Base-by-base conservation (phyloP, 2,113 vertebrate genomes). In the Pelodiscus sinensis region DNA sequence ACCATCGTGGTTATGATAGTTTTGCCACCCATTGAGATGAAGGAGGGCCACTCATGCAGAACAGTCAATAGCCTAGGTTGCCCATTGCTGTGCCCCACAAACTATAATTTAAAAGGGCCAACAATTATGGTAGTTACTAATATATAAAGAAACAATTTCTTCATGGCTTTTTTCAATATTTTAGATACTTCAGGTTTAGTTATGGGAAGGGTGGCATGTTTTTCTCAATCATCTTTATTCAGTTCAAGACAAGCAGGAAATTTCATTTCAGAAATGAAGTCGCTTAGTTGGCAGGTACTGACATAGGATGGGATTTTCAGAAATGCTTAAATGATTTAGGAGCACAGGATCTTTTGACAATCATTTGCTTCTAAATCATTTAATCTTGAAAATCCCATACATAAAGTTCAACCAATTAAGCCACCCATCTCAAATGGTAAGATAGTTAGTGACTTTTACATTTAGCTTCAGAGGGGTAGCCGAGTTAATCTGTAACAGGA, bases 391-490 rank as follows among this genome's bases (percentile, higher is more conserved):
- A 85, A 91, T 90, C 16, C 60, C 31, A 71, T 9, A 12, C 91
- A 35, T 54, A 79, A 87, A 29, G 44, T 54, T 93, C n/a, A 92
- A 94, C 81, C 56, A 55, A 88, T 92, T 88, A 90, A 83, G 51
- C 82, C 60, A 35, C 90, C 38, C 55, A 91, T n/a, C 25, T 86
- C 31, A 82, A 81, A 31, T 81, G 58, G 29, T 35, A 82, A 92
- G 54, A 35, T 35, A 93, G 31, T 81, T 80, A 90, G 19, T 81
- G 7, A 73, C 52, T 80, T 93, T 78, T 83, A 90, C 82, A 79
- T 50, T 55, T 13, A 44, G 7, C 44, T 44, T 44, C 44, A 44
- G 44, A 44, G 44, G 44, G 44, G 44, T 44, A 44, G 44, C 44
- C 44, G 4, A 44, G 44, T 44, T 44, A 44, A 44, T 44, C 44